Evolutionary conservation across 2,797 vertebrate genomes (phyloP), one percentile per base, ranked within the genome.

Genomic region (Acanthurus leucopareius): DNA sequence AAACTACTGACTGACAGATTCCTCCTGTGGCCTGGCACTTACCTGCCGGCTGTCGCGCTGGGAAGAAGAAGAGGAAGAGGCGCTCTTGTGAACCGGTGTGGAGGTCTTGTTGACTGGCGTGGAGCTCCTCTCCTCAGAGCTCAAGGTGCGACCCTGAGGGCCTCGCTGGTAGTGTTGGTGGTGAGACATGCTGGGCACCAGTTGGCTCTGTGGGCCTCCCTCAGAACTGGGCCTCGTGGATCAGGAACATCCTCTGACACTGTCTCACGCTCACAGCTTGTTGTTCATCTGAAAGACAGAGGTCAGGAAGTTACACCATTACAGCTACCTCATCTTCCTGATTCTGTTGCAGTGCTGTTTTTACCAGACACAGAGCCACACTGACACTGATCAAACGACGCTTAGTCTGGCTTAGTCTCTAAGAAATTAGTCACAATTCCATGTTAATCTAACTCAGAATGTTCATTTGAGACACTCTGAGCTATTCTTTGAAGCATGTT

Each of bases 31-130:
- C n/a, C n/a, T 56, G 47, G 63, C 22, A 60, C 60, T 95, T 94
- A 99, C 98, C 97, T 99, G 98, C 80, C 97, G 96, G 90, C 97
- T 97, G 84, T 99, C 98, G 56, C 97, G 96, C 88, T 99, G 98
- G 77, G 97, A 98, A 0, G 97, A 98, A 0, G 96, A 96, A 2
- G 98, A 98, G 22, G 97, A 97, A 20, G 97, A 99, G 90, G 95
- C 96, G 93, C 97, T 99, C 96, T 97, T 97, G 77, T 99, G 98
- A 69, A 97, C 97, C 2, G 97, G 97, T n/a, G 97, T 98, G 85
- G 97, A 93, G 45, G 87, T 95, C 93, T 96, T 99, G 92, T 96
- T 97, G 92, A 95, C 92, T 67, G 96, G 96, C 62, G 94, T 96
- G 83, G 92, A 69, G 88, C 90, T 93, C 92, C 97, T 97, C 87